Evolutionary conservation across 2,113 vertebrate species (phyloP), one percentile per base, ranked within the genome.

Genomic region (Syrrhaptes paradoxus): DNA sequence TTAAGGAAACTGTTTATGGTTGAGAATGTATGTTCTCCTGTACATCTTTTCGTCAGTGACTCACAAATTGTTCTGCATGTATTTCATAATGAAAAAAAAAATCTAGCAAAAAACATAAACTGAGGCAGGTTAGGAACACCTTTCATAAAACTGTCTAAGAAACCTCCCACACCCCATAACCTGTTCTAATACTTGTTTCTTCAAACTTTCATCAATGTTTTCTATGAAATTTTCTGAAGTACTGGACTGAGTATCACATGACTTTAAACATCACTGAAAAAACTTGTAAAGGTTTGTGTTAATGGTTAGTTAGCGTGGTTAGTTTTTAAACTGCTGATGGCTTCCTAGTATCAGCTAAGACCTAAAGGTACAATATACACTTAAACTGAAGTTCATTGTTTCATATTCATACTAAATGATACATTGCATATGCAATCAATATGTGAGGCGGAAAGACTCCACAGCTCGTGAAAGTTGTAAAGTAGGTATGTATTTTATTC

Each of bases 1-100:
- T 38, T 58, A 68, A 73, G 41, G 12, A 28, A 73, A 26, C 0
- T 0, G 0, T 32, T 68, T 65, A 14, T 29, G 36, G 5, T 48
- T 87, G 22, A 66, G 22, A 67, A 62, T 19, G 2, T 31, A 2
- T 28, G 2, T 61, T 61, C n/a, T 9, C 14, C 16, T 31, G 15
- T 51, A 28, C 9, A 10, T 36, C 15, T 82, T 76, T n/a, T 31
- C 16, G 55, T 29, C 46, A 78, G 7, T 9, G 11, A 49, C 55
- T 78, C 18, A 29, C 19, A 68, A 24, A 9, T 32, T 31, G 11
- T 29, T 89, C 5, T 59, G 49, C 5, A 13, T n/a, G 13, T 82
- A 57, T 34, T 79, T 70, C 0, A 4, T 71, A 0, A 5, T 66
- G 58, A 46, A n/a, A 46, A 46, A n/a, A 46, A 84, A 81, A 36